Percentiles rank a stretch among this genome's conserved stretches.
These are phyloP conservation scores for Neopelma chrysocephalum DNA, from an alignment of 2,797 vertebrate species.

Conservation along the genomic window DNA sequence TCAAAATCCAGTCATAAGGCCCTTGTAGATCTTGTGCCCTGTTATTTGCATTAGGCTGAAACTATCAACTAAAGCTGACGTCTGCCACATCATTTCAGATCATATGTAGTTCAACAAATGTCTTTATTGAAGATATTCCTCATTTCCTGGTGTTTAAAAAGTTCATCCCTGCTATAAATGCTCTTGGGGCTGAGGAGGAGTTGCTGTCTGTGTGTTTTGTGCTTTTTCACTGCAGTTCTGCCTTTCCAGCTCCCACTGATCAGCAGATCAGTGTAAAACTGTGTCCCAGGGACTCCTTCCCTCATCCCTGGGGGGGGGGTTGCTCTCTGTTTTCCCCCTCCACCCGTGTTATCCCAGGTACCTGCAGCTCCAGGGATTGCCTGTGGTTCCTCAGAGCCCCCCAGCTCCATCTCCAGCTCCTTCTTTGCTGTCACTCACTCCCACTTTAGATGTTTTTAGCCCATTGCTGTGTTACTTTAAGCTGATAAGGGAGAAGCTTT, in stretches of 20 bases:
- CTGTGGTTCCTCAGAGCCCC: not conserved
- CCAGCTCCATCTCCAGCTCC: not conserved
- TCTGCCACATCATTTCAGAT: not conserved
- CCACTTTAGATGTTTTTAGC: not conserved
- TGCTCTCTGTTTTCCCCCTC: not conserved
- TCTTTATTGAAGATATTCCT: not conserved
- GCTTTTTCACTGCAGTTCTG: not conserved
- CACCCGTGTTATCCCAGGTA: not conserved
- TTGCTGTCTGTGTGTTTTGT: fast-evolving
- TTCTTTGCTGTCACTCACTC: not conserved
- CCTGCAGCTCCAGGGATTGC: not conserved
- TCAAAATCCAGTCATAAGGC: not conserved
- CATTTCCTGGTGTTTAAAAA: not conserved
- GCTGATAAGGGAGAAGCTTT: not conserved
- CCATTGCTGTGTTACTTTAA: not conserved
- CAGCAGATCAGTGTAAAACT: no score
- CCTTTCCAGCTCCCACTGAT: not conserved
- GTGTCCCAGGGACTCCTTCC: not conserved
- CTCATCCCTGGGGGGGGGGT: not conserved
- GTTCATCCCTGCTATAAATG: not conserved
- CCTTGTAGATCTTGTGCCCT: not conserved
- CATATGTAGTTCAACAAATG: not conserved
- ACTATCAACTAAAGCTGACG: not conserved
- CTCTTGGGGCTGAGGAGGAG: not conserved
- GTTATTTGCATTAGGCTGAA: not conserved